Conservation (phyloP, 1,140 invertebrate species). For the Antheraea mylitta region DNA sequence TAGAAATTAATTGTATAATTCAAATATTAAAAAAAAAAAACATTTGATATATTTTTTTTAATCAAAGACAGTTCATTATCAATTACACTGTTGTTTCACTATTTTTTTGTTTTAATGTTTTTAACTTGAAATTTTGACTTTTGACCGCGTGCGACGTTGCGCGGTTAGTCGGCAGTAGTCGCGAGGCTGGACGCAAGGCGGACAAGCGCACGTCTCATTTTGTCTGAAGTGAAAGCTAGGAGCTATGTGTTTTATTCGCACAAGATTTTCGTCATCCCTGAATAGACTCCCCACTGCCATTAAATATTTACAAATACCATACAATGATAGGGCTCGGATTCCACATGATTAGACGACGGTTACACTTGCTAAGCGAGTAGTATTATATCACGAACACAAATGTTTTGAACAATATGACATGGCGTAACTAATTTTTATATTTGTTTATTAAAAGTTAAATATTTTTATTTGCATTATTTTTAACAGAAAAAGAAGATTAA, state of each 20-base stretch:
- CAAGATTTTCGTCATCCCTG: constrained; percentile 70
- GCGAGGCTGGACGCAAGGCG: constrained; percentile 38
- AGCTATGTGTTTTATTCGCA: constrained; percentile 69
- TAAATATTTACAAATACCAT: neutral
- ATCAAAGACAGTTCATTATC: constrained; percentile 13
- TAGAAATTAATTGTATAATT: neutral
- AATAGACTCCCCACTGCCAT: constrained; percentile 35
- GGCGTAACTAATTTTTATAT: neutral
- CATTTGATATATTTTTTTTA: constrained; percentile 8
- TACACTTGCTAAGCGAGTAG: no score
- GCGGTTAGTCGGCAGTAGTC: constrained; percentile 47
- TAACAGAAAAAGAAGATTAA: no score
- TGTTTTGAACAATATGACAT: neutral
- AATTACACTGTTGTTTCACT: constrained; percentile 9
- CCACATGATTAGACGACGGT: neutral
- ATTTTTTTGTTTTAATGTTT: constrained; percentile 16
- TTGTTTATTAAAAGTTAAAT: neutral
- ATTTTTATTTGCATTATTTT: no score
- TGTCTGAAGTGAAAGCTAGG: constrained; percentile 73
- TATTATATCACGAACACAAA: neutral
- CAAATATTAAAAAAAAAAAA: constrained; percentile 7
- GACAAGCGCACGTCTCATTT: constrained; percentile 55
- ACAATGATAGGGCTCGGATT: neutral
- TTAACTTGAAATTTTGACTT: constrained; percentile 23
- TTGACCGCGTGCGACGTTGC: constrained; percentile 51